Conservation (phyloP, 1,140 invertebrate species). For the Achatina immaculata region DNA sequence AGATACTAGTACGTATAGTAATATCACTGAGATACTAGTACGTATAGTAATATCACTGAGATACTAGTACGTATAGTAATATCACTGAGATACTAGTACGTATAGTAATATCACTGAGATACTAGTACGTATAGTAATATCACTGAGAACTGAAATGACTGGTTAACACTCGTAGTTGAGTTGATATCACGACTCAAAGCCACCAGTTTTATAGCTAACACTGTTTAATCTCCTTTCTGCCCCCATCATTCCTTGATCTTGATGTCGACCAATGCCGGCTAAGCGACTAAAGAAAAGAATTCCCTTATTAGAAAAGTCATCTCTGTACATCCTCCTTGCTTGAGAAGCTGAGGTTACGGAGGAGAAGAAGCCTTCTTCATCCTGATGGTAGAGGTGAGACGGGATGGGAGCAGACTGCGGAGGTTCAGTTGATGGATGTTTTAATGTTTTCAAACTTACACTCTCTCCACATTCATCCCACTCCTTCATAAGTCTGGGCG, state of each 20-base stretch:
- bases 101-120: too few relatives aligned
- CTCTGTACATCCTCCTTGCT: not conserved
- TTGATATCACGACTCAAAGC: constrained; percentile 19
- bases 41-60: too few relatives aligned
- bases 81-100: too few relatives aligned
- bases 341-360: not conserved
- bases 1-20: too few relatives aligned
- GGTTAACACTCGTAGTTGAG: too few relatives aligned
- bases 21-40: too few relatives aligned
- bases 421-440: not conserved
- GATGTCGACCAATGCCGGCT: constrained; percentile 1
- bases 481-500: not conserved
- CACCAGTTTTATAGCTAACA: not conserved
- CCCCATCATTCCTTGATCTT: not conserved
- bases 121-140: too few relatives aligned
- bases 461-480: not conserved
- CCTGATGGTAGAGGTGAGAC: constrained; percentile 17
- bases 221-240: not conserved
- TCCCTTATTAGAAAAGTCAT: not conserved
- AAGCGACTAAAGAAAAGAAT: constrained; percentile 25
- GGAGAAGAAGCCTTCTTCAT: constrained; percentile 33
- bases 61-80: too few relatives aligned
- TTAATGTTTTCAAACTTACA: not conserved
- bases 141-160: too few relatives aligned
- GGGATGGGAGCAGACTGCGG: constrained; percentile 11